Conservation (phyloP, 2,888 invertebrate species). For the Drosophila paucipuncta region DNA sequence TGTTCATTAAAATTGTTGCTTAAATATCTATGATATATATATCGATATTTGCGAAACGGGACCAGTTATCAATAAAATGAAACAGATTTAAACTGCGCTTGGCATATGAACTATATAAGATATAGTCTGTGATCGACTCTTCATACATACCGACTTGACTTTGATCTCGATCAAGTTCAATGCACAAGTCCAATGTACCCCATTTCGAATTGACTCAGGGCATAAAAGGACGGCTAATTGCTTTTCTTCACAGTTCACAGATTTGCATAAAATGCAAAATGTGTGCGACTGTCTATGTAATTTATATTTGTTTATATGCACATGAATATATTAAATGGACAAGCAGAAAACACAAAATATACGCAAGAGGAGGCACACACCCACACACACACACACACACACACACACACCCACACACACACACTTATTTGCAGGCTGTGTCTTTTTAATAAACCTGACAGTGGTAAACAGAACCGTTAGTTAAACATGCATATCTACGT, state of each 20-base stretch:
- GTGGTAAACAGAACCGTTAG: conserved; percentile 37
- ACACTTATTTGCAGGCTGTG: conserved; percentile 14
- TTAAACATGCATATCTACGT: conserved; percentile 22
- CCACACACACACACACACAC: conserved; percentile 5
- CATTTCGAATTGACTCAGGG: neutral
- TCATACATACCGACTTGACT: neutral
- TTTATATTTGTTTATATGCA: conserved; percentile 79
- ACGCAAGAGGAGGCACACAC: conserved; percentile 9
- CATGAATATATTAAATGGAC: conserved; percentile 70
- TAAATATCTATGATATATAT: neutral
- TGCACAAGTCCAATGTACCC: neutral
- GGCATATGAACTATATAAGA: neutral
- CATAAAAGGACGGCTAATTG: conserved; percentile 74
- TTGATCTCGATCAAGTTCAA: neutral
- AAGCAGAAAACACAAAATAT: conserved; percentile 41
- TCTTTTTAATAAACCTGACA: conserved; percentile 68
- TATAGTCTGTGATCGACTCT: neutral
- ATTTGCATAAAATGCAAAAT: conserved; percentile 68
- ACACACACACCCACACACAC: conserved; percentile 10
- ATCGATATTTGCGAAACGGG: neutral
- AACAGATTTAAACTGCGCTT: neutral
- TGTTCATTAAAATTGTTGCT: neutral
- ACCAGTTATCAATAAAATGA: neutral
- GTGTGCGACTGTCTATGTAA: conserved; percentile 57
- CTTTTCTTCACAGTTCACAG: conserved; percentile 67